Conservation (phyloP, 2,888 invertebrate species). For the Philaethria dido region DNA sequence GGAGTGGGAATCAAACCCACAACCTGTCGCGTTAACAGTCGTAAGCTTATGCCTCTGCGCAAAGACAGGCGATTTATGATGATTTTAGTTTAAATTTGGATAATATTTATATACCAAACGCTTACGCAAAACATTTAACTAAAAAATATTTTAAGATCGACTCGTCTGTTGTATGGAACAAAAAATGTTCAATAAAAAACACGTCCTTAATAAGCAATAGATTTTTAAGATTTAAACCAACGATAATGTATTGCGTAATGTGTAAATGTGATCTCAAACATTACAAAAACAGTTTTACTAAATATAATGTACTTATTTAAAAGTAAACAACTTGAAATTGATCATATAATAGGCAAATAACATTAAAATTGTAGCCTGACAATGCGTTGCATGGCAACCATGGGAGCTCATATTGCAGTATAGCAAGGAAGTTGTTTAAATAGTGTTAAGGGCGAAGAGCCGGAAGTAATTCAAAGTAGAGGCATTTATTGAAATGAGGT, state of each 20-base stretch:
- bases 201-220: background rate
- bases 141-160: background rate
- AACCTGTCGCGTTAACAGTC: too few species aligned
- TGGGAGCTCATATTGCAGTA: background rate
- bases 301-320: background rate
- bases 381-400: too few species aligned
- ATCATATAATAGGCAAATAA: background rate
- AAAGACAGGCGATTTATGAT: too few species aligned
- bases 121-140: background rate
- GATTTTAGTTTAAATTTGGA: background rate
- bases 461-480: background rate
- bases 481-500: background rate
- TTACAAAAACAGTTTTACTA: background rate
- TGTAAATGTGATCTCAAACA: background rate
- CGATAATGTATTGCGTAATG: slow-evolving; percentile 11
- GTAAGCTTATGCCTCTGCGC: too few species aligned
- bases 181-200: background rate
- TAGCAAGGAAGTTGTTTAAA: background rate
- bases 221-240: background rate
- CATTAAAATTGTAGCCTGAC: too few species aligned
- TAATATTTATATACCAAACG: background rate
- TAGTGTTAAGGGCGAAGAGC: background rate
- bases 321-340: background rate
- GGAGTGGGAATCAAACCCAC: too few species aligned
- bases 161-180: background rate